A percentile compares a stretch with the other conserved stretches of the same genome.
Conservation (phyloP, 37 sponge, comb jelly and placozoan species). For the Haliclona indistincta region DNA sequence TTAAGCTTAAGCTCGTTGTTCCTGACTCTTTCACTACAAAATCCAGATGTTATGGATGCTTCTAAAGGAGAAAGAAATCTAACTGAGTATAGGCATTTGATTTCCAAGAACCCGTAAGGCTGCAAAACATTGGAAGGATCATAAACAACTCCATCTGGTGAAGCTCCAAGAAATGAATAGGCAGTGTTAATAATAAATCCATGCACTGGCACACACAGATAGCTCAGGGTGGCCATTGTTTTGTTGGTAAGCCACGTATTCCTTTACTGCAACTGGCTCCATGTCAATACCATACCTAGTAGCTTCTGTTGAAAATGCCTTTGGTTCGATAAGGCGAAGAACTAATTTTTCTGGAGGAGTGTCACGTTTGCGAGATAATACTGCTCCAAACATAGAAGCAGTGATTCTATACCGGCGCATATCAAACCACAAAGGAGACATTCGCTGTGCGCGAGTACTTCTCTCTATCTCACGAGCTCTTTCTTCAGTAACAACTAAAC, state of each 20-base stretch:
- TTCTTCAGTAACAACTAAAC: conserved; percentile 3
- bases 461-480: conserved; percentile 1
- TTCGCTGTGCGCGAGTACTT: background rate
- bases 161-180: conserved; percentile 48
- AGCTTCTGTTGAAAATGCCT: conserved; percentile 17
- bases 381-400: conserved; percentile 28
- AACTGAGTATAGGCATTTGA: conserved; percentile 51
- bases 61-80: conserved; percentile 19
- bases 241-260: conserved; percentile 12
- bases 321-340: conserved; percentile 38
- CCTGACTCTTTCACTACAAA: conserved; percentile 22
- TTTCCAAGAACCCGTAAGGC: conserved; percentile 53
- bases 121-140: conserved; percentile 30
- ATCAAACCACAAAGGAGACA: conserved; percentile 17
- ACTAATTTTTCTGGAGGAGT: conserved; percentile 29
- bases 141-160: conserved; percentile 62
- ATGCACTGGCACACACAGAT: background rate
- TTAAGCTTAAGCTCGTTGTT: conserved; percentile 7
- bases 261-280: conserved; percentile 7
- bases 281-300: conserved; percentile 33
- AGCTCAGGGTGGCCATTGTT: conserved; percentile 33
- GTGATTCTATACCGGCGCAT: conserved; percentile 4
- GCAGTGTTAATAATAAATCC: conserved; percentile 26
- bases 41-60: conserved; percentile 17
- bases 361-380: background rate